A percentile compares a stretch with the other conserved stretches of the same genome.
Conservation (phyloP, 2,888 invertebrate genomes). For the Apotomis betuletana region DNA sequence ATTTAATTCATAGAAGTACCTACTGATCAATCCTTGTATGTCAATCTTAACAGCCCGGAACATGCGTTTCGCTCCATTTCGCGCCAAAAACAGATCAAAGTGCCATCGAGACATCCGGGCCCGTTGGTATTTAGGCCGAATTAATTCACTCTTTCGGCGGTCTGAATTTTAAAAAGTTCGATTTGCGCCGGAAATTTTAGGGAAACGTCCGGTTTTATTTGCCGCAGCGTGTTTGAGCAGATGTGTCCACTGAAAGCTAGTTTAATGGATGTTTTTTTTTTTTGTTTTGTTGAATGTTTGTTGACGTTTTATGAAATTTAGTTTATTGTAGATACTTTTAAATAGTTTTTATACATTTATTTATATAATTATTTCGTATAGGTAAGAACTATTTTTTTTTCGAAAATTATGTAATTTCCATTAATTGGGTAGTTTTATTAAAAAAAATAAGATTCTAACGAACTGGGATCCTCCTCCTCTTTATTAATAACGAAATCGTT, state of each 20-base stretch:
- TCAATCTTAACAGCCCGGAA: slow-evolving; percentile 34
- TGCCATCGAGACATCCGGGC: slow-evolving; percentile 69
- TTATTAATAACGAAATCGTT: no score
- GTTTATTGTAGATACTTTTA: neutral
- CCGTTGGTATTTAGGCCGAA: slow-evolving; percentile 51
- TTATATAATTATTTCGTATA: no score
- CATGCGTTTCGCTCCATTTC: slow-evolving; percentile 55
- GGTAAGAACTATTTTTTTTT: no score
- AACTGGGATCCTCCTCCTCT: no score
- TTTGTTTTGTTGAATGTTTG: neutral
- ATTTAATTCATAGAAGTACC: neutral
- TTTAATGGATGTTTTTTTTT: neutral
- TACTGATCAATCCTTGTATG: slow-evolving; percentile 28
- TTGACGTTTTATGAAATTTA: no score
- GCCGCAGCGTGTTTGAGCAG: slow-evolving; percentile 1
- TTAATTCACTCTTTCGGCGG: slow-evolving; percentile 32
- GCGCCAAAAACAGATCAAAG: slow-evolving; percentile 77
- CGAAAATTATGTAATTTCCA: no score
- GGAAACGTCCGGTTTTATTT: slow-evolving; percentile 4
- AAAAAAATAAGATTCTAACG: no score
- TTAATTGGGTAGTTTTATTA: no score
- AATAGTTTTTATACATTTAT: no score
- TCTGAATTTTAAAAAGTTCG: slow-evolving; percentile 32
- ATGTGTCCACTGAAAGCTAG: neutral
- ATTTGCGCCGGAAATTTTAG: slow-evolving; percentile 18